Evolutionary conservation across 2,113 vertebrate species (phyloP), one percentile per base, ranked within the genome.

Genomic region (Piaya cayana): DNA sequence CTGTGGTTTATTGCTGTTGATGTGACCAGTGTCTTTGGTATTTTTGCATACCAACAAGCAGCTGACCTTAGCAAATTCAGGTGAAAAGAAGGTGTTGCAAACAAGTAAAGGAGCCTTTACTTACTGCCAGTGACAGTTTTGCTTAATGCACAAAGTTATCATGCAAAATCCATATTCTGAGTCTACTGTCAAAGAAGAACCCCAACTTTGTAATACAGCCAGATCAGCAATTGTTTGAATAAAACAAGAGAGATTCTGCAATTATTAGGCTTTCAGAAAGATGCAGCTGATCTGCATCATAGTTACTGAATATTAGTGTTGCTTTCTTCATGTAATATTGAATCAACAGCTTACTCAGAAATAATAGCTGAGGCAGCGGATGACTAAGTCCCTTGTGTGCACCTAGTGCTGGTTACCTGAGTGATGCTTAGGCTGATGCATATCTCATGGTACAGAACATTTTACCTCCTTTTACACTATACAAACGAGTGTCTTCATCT

Each of bases 301-400:
- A 30, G 50, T 89, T 92, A 47, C 76, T 70, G 80, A 91, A 52
- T 76, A 60, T 89, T 63, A 84, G 70, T 68, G 82, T 92, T 91
- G 32, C 65, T 43, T 75, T 78, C 63, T 43, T 90, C 50, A 8
- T 59, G 56, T 37, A 80, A n/a, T 65, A 68, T 87, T 88, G 94
- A 95, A 89, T 79, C 83, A 94, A 71, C 56, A 59, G 37, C 65
- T 63, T 84, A 37, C 69, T 94, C 77, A 79, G 81, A 83, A 93
- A 81, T 78, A 84, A 67, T 78, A 78, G 37, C 83, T 91, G 72
- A 91, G 65, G 55, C 32, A 71, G 52, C 34, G 62, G 84, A 82
- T 60, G 56, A 86, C 32, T 62, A 92, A 81, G 47, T 92, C 86
- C 60, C 83, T 39, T 74, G 60, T 82, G 88, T 86, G 47, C 47